Evolutionary conservation across 2,888 invertebrate genomes (phyloP).

Genomic region (Netelia virgata): DNA sequence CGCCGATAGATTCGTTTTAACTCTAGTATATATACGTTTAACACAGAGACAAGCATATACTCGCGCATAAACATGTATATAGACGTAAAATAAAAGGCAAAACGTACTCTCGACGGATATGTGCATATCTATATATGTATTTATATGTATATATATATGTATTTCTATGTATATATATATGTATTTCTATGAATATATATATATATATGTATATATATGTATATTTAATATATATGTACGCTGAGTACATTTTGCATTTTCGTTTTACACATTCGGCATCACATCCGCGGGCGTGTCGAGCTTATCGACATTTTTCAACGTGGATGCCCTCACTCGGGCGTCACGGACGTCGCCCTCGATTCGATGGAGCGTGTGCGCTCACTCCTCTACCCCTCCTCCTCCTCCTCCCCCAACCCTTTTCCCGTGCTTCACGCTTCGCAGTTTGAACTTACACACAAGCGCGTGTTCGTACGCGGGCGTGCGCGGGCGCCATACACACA

Average conservation of each 20-base stretch:
- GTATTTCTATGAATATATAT: not conserved
- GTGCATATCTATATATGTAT: no score
- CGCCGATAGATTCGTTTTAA: slow-evolving; percentile 56
- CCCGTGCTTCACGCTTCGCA: slow-evolving; percentile 29
- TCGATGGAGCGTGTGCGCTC: slow-evolving; percentile 69
- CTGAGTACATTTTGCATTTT: slow-evolving; percentile 53
- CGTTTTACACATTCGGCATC: slow-evolving; percentile 61
- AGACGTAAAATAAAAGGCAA: no score
- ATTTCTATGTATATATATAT: not conserved
- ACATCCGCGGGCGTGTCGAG: slow-evolving; percentile 65
- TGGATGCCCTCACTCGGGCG: slow-evolving; percentile 65
- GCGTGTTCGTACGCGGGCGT: not conserved
- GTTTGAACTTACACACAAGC: slow-evolving; percentile 42
- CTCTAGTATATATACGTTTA: slow-evolving; percentile 26
- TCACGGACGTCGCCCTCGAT: slow-evolving; percentile 68
- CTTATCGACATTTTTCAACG: slow-evolving; percentile 71
- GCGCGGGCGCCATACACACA: slow-evolving; percentile 16
- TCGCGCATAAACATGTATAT: no score
- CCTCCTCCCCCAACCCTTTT: slow-evolving; percentile 8
- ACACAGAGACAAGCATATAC: slow-evolving; percentile 11
- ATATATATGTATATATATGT: not conserved
- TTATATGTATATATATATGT: not conserved
- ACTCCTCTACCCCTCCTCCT: not conserved
- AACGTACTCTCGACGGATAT: no score
- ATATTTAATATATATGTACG: not conserved